phyloP scores from a whole-genome alignment of 2,888 invertebrate species.

The Hartigia nigra region DNA sequence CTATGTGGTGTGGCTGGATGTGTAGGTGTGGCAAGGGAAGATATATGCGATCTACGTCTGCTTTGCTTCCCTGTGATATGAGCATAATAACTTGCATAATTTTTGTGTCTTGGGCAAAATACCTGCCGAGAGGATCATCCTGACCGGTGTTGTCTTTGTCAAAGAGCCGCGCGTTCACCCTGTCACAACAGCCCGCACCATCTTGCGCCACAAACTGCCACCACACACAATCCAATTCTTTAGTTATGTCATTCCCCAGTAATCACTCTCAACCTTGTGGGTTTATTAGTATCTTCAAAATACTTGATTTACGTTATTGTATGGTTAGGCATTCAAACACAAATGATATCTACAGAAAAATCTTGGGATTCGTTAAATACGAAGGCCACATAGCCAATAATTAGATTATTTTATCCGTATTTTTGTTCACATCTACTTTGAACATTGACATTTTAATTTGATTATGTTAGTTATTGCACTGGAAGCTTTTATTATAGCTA shows the following conservation, averaged over 20 bases:
- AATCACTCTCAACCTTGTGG: background rate
- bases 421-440: too few relatives aligned
- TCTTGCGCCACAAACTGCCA: constrained; percentile 74
- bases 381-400: too few relatives aligned
- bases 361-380: background rate
- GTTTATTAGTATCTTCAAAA: background rate
- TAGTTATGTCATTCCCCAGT: background rate
- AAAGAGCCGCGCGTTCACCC: constrained; percentile 76
- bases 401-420: too few relatives aligned
- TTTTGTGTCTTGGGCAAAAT: constrained; percentile 35
- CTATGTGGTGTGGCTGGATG: constrained; percentile 29
- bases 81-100: background rate
- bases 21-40: background rate
- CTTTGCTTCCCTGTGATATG: background rate
- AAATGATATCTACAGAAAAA: background rate
- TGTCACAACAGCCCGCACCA: constrained; percentile 56
- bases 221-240: constrained; percentile 51
- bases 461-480: too few relatives aligned
- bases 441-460: too few relatives aligned
- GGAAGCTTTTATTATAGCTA: too few relatives aligned
- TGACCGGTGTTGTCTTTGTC: constrained; percentile 93
- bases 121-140: constrained; percentile 96
- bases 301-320: background rate
- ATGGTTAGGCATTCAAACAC: background rate
- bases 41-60: background rate